Conservation (phyloP, 2,797 vertebrate genomes). For the Lutjanus campechanus region DNA sequence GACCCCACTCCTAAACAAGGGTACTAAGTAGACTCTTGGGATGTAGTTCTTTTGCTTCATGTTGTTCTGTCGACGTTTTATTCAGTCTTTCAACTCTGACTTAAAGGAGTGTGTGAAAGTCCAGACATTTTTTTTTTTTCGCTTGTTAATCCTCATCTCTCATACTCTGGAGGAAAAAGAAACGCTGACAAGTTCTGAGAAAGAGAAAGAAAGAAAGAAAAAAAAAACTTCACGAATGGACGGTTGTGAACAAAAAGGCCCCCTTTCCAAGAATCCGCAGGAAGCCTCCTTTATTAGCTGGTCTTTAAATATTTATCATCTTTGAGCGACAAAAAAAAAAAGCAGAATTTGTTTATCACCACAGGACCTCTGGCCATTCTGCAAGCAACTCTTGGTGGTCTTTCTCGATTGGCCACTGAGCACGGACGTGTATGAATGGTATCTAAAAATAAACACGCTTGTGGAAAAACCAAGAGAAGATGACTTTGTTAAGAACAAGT, state of each 20-base stretch:
- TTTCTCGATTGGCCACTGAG: constrained; percentile 5
- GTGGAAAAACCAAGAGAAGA: not conserved
- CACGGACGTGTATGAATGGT: not conserved
- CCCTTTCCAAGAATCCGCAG: constrained; percentile 14
- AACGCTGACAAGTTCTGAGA: not conserved
- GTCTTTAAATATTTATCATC: constrained; percentile 60
- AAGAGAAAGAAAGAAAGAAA: not conserved
- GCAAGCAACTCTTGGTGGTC: not conserved
- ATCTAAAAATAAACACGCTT: constrained; percentile 10
- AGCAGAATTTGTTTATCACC: constrained; percentile 48
- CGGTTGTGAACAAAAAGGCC: constrained; percentile 6
- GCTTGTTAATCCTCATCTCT: constrained; percentile 16
- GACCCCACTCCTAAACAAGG: not conserved
- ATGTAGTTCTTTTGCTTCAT: constrained; percentile 10
- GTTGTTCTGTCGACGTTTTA: constrained; percentile 7
- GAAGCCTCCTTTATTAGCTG: constrained; percentile 31
- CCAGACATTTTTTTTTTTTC: not conserved
- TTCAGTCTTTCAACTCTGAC: constrained; percentile 8
- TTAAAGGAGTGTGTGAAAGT: constrained; percentile 8
- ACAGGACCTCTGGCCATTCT: constrained; percentile 6
- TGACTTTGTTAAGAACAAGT: not conserved
- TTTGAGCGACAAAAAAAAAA: constrained; percentile 23
- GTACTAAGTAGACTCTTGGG: constrained; percentile 31
- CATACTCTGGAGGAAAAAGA: not conserved
- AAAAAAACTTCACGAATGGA: not conserved